Base-by-base conservation (phyloP, 1,140 invertebrate species). In the Drosophila tristis region DNA sequence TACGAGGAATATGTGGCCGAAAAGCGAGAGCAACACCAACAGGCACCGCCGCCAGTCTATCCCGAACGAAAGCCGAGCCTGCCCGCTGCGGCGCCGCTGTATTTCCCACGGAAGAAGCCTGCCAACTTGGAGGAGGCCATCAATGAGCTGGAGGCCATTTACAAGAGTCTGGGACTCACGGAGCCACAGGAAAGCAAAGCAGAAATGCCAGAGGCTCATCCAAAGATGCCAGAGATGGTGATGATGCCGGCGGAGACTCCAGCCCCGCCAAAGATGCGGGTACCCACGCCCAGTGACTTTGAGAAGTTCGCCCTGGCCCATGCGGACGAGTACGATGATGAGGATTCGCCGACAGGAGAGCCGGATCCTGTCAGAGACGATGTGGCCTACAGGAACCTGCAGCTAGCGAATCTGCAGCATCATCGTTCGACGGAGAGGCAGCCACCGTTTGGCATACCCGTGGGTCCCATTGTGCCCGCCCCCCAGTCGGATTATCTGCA, bases 141-240 rank as follows among this genome's bases (percentile, higher is more conserved):
- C 6, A 95, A 95, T 75, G 97, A 98, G 92, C 91, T 98, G 31
- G 97, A 98, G 93, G 95, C 96, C 13, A 97, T 98, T 86, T 98
- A 97, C 92, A 96, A 97, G 76, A 97, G 96, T 73, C 92, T 98
- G 20, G 94, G 95, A 13, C 92, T 97, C 15, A 95, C 95, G 2
- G 97, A 98, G 86, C 96, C 84, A 2, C 29, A 97, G 78, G 96
- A 97, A 91, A 92, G 97, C 0, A 68, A 58, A 15, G 81, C 97
- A 16, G 96, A 97, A 95, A 15, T 47, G 11, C 26, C 7, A 5
- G 35, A 51, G 11, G 4, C 23, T 4, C 23, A 3, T 25, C 23
- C 2, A 25, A 25, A 25, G 15, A 9, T 35, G 31, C 8, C 26
- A n/a, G 62, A 44, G 20, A 13, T 31, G 49, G 16, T 16, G 16